Evolutionary conservation across 2,888 invertebrate species (phyloP).

Genomic region (Tillus elongatus): DNA sequence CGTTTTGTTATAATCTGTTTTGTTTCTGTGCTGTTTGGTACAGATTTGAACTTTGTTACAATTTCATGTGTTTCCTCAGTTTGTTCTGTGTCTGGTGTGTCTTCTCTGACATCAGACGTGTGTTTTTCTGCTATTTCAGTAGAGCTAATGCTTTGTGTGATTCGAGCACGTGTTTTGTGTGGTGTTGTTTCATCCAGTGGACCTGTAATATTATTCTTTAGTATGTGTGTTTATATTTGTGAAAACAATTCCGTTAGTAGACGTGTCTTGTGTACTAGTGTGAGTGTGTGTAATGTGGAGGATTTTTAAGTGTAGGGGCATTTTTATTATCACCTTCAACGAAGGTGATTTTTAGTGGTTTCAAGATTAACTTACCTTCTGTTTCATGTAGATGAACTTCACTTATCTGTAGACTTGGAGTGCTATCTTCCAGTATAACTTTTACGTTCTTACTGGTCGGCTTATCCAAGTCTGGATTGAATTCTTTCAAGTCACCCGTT

Average conservation of each 20-base stretch:
- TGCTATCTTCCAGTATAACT: conserved; percentile 35
- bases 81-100: conserved; percentile 20
- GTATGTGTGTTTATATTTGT: conserved; percentile 8
- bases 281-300: too few relatives aligned
- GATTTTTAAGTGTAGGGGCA: too few relatives aligned
- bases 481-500: conserved; percentile 43
- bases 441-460: conserved; percentile 42
- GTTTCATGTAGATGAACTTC: conserved; percentile 43
- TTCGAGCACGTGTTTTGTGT: conserved; percentile 38
- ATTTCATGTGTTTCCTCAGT: conserved; percentile 52
- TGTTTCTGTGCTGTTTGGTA: conserved; percentile 46
- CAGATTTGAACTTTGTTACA: conserved; percentile 49
- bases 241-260: not conserved
- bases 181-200: conserved; percentile 37
- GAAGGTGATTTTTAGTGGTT: too few relatives aligned
- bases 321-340: too few relatives aligned
- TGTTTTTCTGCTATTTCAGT: conserved; percentile 36
- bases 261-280: not conserved
- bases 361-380: conserved; percentile 42
- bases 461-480: conserved; percentile 37
- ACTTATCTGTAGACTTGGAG: conserved; percentile 40
- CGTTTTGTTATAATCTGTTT: conserved; percentile 50
- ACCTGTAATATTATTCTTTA: conserved; percentile 33
- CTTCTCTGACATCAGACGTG: conserved; percentile 34
- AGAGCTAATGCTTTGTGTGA: conserved; percentile 34